Percentiles rank a stretch among this genome's conserved stretches.
Conservation (phyloP, 2,888 invertebrate species). For the Drosophila barbarae region DNA sequence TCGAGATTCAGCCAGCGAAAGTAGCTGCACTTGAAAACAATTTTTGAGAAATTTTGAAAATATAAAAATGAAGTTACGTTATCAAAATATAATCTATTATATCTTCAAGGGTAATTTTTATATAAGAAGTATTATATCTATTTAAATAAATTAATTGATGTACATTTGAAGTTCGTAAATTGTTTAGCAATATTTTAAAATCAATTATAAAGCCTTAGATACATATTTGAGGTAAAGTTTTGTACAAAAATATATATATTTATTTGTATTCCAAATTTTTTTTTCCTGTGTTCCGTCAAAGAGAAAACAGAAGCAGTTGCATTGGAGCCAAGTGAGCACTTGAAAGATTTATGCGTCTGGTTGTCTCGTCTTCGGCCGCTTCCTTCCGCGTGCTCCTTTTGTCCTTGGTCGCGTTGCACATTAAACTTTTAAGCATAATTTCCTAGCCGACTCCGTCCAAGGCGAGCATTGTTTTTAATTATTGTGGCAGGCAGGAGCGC, state of each 20-base stretch:
- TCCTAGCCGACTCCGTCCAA: slow-evolving; percentile 10
- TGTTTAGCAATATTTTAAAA: background rate
- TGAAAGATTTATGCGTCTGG: slow-evolving; percentile 59
- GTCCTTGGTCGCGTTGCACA: slow-evolving; percentile 33
- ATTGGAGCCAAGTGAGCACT: slow-evolving; percentile 43
- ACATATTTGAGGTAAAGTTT: no score
- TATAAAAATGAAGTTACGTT: no score
- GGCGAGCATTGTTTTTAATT: slow-evolving; percentile 37
- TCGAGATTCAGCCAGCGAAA: slow-evolving; percentile 39
- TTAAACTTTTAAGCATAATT: slow-evolving; percentile 55
- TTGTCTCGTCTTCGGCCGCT: slow-evolving; percentile 24
- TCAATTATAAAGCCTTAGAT: no score
- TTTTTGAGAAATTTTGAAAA: background rate
- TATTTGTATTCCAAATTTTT: background rate
- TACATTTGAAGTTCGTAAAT: background rate
- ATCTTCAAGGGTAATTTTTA: background rate
- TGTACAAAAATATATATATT: background rate
- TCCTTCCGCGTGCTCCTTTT: slow-evolving; percentile 10
- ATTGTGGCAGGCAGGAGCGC: slow-evolving; percentile 30
- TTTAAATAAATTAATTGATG: background rate
- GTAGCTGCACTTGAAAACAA: background rate
- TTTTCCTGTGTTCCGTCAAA: background rate
- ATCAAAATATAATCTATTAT: no score
- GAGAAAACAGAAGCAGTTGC: slow-evolving; percentile 12
- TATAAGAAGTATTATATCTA: background rate